A percentile compares a stretch with the other conserved stretches of the same genome.
phyloP scores from a whole-genome alignment of 2,113 vertebrate species.

The Mastomys coucha region DNA sequence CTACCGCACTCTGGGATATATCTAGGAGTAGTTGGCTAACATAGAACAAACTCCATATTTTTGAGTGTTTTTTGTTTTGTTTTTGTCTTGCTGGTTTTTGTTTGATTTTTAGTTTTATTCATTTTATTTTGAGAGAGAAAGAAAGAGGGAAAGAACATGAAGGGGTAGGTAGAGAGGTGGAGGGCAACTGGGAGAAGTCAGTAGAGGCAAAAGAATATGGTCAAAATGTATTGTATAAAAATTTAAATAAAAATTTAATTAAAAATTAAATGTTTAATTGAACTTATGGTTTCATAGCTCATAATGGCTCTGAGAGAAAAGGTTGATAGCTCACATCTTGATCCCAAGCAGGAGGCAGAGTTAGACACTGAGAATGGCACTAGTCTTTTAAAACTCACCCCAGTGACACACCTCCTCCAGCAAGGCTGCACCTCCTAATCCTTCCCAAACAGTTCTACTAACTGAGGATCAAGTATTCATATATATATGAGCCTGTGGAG shows the following conservation, averaged over 20 bases:
- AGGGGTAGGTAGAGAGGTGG: neutral
- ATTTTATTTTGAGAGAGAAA: neutral
- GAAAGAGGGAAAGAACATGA: neutral
- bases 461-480: neutral
- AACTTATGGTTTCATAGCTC: neutral
- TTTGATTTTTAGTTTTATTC: neutral
- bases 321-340: neutral
- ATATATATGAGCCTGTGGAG: neutral
- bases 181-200: neutral
- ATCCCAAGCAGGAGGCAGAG: neutral
- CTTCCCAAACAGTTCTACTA: neutral
- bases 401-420: neutral
- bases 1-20: neutral
- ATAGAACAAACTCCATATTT: neutral
- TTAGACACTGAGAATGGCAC: neutral
- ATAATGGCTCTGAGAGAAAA: neutral
- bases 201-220: neutral
- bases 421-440: neutral
- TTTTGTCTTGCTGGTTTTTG: neutral
- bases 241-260: neutral
- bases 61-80: neutral
- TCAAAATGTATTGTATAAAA: neutral
- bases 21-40: neutral
- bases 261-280: neutral
- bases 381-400: neutral